These are phyloP conservation scores for Neotoxoptera formosana DNA, from an alignment of 1,140 invertebrate species.

Conservation along the genomic window DNA sequence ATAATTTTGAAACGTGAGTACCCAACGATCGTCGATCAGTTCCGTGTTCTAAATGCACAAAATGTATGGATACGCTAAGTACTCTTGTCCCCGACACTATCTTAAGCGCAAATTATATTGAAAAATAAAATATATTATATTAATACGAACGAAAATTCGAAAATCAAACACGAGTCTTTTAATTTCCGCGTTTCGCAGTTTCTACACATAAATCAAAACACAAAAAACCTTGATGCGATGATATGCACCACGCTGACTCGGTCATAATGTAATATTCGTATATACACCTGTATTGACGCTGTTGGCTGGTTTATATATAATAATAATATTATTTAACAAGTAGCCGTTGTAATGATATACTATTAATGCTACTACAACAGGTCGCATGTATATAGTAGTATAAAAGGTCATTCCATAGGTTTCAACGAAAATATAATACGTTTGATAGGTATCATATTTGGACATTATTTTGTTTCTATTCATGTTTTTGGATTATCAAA, in stretches of 20 bases:
- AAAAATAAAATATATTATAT: background rate
- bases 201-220: constrained; percentile 24
- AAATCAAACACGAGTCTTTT: background rate
- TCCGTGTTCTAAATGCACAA: background rate
- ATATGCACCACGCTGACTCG: background rate
- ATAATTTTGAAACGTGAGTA: background rate
- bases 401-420: background rate
- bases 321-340: background rate
- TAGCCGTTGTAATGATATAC: constrained; percentile 15
- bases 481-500: background rate
- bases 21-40: background rate
- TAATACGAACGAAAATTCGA: background rate
- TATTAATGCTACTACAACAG: constrained; percentile 10
- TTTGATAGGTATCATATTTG: background rate
- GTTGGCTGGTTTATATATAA: background rate
- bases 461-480: background rate
- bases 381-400: background rate
- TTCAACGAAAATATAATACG: background rate
- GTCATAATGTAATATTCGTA: background rate
- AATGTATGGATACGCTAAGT: background rate
- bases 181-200: background rate
- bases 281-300: background rate
- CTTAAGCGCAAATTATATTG: background rate
- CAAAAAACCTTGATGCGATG: background rate
- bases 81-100: background rate